Conservation (phyloP, 2,113 vertebrate species). For the Bujurquina vittata region DNA sequence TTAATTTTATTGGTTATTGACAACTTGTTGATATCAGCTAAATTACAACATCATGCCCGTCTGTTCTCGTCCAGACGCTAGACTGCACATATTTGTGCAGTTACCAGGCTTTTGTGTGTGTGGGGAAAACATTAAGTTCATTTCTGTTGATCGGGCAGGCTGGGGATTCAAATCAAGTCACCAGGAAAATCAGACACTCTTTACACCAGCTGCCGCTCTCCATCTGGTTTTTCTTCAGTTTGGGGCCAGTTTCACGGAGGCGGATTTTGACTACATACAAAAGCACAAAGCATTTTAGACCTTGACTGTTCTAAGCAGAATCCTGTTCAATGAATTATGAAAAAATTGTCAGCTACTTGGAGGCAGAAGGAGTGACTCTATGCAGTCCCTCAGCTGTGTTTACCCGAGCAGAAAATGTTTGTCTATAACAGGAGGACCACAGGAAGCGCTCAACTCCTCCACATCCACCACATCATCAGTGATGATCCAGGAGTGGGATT, state of each 20-base stretch:
- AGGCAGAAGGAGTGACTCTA: not conserved
- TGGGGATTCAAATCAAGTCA: not conserved
- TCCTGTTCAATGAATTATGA: not conserved
- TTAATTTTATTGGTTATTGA: conserved; percentile 1
- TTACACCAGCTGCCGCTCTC: not conserved
- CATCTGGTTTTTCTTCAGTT: not conserved
- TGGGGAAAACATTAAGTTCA: not conserved
- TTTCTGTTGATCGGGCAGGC: not conserved
- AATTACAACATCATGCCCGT: not conserved
- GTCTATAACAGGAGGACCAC: not conserved
- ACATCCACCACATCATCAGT: not conserved
- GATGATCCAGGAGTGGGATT: not conserved
- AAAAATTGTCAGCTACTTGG: too few species aligned
- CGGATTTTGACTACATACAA: too few species aligned
- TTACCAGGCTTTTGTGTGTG: not conserved
- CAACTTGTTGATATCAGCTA: conserved; percentile 3
- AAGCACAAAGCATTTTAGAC: not conserved
- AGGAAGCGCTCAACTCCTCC: not conserved
- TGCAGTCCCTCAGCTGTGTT: not conserved
- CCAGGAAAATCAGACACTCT: not conserved
- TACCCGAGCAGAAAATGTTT: not conserved
- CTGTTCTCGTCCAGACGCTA: not conserved
- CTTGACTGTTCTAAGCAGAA: not conserved
- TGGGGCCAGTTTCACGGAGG: not conserved
- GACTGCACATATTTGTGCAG: not conserved